Base-by-base conservation (phyloP, 1,140 invertebrate genomes). In the Episyrphus balteatus region DNA sequence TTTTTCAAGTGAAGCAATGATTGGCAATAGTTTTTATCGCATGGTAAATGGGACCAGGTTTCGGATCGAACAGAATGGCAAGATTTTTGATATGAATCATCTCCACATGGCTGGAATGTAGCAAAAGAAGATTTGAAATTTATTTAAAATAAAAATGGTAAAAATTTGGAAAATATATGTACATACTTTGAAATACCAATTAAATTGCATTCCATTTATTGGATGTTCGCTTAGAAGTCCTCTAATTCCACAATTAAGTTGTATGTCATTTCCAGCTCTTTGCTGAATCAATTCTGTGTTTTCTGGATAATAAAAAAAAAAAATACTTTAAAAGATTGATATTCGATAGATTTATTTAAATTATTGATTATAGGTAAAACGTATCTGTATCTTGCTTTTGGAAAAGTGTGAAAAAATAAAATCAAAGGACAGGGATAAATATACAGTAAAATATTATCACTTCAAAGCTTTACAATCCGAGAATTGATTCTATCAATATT, bases 151-250 rank as follows among this genome's bases (percentile, higher is more conserved):
- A 5, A 26, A 26, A 5, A 26, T 26, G 21, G 3, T 26, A 26
- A 26, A 8, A 26, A 26, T 26, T 26, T 26, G 3, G 37, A 26
- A 19, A 17, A 8, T 14, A 26, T 2, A 18, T 5, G 2, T 14
- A 18, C 47, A 15, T 37, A 65, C 62, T 53, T 65, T 66, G 14
- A 66, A 66, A 47, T 53, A 66, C 62, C 62, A 66, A 42, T 62
- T 54, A 44, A 65, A 60, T 32, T 59, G 58, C 2, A 58, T 61
- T 13, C 59, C 51, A 9, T 45, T 36, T 36, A 60, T 17, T 47
- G 48, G 55, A 1, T 49, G 45, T 11, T 60, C 62, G 44, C 58
- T 54, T 5, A 65, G 49, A 18, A 65, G 39, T 5, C 60, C 60
- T 13, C 56, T 59, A 12, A 62, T 52, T 42, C 59, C 55, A 45